These are phyloP conservation scores for Turdus rufiventris DNA, from an alignment of 2,113 vertebrate species.

Conservation along the genomic window DNA sequence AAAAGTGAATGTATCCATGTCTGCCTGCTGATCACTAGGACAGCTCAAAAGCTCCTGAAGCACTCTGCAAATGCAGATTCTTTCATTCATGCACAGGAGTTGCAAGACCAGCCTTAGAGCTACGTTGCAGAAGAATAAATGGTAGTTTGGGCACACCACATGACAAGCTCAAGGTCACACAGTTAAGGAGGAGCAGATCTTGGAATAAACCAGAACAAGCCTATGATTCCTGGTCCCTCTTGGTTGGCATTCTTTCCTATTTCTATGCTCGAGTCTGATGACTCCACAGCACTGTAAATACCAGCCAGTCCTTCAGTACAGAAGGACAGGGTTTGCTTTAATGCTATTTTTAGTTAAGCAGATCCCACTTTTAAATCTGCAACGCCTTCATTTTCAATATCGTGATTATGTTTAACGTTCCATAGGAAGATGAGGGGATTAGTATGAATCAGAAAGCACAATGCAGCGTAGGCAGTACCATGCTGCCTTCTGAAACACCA, in stretches of 20 bases:
- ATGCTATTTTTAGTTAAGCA: slow-evolving; percentile 66
- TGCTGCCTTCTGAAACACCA: slow-evolving; percentile 13
- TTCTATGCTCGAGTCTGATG: slow-evolving; percentile 36
- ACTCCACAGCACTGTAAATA: slow-evolving; percentile 57
- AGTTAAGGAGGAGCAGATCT: slow-evolving; percentile 4
- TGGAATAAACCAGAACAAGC: slow-evolving; percentile 44
- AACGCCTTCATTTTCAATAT: slow-evolving; percentile 65
- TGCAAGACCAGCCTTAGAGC: neutral
- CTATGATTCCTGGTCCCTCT: slow-evolving; percentile 41
- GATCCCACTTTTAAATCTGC: slow-evolving; percentile 65
- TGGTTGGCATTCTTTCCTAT: slow-evolving; percentile 55
- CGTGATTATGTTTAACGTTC: slow-evolving; percentile 61
- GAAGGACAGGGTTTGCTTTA: slow-evolving; percentile 60
- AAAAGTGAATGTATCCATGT: neutral
- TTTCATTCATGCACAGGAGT: neutral
- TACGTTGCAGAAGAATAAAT: neutral
- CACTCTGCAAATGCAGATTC: neutral
- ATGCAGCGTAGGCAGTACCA: slow-evolving; percentile 49
- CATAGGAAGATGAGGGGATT: slow-evolving; percentile 57
- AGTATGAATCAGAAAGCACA: slow-evolving; percentile 53
- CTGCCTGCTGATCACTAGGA: neutral
- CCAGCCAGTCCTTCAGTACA: slow-evolving; percentile 60
- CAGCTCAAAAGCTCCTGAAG: neutral
- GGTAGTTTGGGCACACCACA: neutral
- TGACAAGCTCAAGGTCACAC: slow-evolving; percentile 25